Conservation (phyloP, 1,140 invertebrate genomes). For the Berghia stephanieae region DNA sequence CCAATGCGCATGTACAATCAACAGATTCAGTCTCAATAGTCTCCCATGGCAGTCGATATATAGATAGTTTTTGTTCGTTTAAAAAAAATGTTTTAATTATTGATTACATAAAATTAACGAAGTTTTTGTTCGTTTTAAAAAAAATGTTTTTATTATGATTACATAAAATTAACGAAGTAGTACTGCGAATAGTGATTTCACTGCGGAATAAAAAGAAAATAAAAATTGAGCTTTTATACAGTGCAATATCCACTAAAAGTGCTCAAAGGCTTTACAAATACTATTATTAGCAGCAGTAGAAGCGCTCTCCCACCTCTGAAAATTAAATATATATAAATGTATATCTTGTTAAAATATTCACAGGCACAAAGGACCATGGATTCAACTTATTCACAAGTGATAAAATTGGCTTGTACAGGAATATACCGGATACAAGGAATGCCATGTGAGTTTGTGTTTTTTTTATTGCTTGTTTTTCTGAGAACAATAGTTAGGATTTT, state of each 20-base stretch:
- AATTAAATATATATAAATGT: not conserved
- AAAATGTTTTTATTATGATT: too few relatives aligned
- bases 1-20: too few relatives aligned
- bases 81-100: too few relatives aligned
- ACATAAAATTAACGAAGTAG: too few relatives aligned
- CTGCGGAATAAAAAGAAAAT: not conserved
- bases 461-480: not conserved
- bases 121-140: too few relatives aligned
- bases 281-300: not conserved
- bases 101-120: too few relatives aligned
- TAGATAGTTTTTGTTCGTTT: too few relatives aligned
- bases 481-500: not conserved
- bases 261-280: not conserved
- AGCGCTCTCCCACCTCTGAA: too few relatives aligned
- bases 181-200: not conserved
- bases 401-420: constrained; percentile 79
- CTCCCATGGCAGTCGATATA: too few relatives aligned
- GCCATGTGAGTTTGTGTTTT: constrained; percentile 70
- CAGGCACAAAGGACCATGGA: constrained; percentile 76
- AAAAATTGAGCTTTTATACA: not conserved
- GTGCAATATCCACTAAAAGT: not conserved
- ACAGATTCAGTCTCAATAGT: too few relatives aligned
- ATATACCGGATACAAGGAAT: constrained; percentile 88
- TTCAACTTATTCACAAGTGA: constrained; percentile 93
- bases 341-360: not conserved